These are phyloP conservation scores for Apomyelois bistriatella DNA, from an alignment of 2,888 invertebrate species.

Conservation along the genomic window DNA sequence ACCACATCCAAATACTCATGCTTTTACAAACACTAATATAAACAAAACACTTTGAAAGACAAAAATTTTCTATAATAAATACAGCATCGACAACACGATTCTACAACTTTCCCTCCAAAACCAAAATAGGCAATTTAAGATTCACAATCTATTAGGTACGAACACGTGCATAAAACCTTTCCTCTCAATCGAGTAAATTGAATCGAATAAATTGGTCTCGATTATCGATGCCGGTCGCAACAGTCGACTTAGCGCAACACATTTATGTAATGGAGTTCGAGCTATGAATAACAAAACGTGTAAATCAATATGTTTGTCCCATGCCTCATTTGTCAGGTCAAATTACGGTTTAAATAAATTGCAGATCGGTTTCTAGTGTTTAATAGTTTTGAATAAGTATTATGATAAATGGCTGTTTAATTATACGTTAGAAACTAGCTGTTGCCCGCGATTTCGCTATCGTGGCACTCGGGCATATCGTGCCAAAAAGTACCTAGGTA, in stretches of 20 bases:
- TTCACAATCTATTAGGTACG: background rate
- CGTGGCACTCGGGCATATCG: too few species aligned
- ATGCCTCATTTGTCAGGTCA: constrained; percentile 9
- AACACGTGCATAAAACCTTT: background rate
- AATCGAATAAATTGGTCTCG: background rate
- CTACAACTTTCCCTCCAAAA: too few species aligned
- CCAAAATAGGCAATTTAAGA: background rate
- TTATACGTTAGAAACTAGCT: too few species aligned
- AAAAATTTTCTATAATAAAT: too few species aligned
- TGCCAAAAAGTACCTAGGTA: too few species aligned
- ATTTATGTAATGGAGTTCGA: constrained; percentile 4
- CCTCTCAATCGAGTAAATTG: constrained; percentile 1
- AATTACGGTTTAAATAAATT: background rate
- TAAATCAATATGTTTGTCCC: constrained; percentile 11
- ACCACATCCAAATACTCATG: too few species aligned
- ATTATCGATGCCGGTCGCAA: background rate
- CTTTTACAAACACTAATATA: too few species aligned
- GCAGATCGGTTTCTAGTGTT: too few species aligned
- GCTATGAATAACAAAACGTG: constrained; percentile 9
- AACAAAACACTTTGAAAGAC: too few species aligned
- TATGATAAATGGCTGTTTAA: too few species aligned
- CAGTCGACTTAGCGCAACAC: constrained; percentile 2
- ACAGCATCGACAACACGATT: background rate
- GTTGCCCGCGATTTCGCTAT: too few species aligned
- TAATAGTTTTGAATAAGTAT: too few species aligned